Evolutionary conservation across 2,888 invertebrate species (phyloP).

Genomic region (Macrosiphum euphorbiae): DNA sequence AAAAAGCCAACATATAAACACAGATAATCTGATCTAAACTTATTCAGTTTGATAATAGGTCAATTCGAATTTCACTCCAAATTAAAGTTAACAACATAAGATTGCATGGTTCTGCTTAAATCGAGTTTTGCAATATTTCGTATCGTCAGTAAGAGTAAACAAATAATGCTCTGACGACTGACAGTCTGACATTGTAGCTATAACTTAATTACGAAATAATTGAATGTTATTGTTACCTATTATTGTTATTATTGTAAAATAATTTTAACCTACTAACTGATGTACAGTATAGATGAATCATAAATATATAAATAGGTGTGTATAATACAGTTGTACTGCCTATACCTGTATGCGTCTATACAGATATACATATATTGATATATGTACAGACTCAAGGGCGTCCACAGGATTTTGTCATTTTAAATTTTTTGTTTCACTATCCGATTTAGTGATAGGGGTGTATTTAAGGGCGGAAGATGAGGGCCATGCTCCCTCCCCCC

Average conservation of each 20-base stretch:
- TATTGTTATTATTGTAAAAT: neutral
- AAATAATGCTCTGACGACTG: neutral
- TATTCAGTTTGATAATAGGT: neutral
- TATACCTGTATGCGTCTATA: neutral
- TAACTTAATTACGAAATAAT: neutral
- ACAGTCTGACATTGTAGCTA: neutral
- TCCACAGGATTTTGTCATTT: no score
- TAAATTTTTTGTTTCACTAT: no score
- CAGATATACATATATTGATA: neutral
- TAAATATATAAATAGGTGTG: neutral
- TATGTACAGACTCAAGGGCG: no score
- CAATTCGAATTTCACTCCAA: neutral
- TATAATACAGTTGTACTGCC: neutral
- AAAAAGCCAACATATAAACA: neutral
- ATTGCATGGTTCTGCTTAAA: neutral
- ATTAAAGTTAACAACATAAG: neutral
- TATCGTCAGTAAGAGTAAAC: no score
- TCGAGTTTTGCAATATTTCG: no score
- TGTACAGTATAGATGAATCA: neutral
- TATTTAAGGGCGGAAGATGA: no score
- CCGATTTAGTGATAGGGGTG: no score
- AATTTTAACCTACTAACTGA: neutral
- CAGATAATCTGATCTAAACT: neutral
- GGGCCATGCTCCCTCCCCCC: no score
- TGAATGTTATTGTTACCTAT: neutral